A percentile compares a stretch with the other conserved stretches of the same genome.
Evolutionary conservation across 2,888 invertebrate species (phyloP).

Genomic region (Epiblema foenella): DNA sequence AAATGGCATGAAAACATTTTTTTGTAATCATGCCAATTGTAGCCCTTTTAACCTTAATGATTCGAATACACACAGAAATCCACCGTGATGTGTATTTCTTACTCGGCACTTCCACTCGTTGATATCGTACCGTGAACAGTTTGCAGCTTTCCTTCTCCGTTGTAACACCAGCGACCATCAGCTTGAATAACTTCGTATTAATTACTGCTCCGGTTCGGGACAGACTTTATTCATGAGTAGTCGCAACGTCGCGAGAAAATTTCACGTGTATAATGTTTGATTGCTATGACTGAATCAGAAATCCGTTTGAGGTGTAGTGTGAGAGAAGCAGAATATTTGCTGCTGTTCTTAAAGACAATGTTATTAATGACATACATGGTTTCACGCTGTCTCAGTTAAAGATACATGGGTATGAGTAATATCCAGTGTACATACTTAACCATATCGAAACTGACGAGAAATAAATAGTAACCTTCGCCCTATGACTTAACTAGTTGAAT

Average conservation of each 20-base stretch:
- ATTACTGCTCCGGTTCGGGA: constrained; percentile 66
- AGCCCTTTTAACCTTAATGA: background rate
- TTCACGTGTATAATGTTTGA: constrained; percentile 5
- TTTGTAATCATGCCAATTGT: too few species aligned
- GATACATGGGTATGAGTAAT: constrained; percentile 5
- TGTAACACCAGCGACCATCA: constrained; percentile 61
- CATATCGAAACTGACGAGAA: constrained; percentile 22
- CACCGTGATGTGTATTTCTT: constrained; percentile 21
- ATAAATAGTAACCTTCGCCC: constrained; percentile 43
- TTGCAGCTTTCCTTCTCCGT: constrained; percentile 63
- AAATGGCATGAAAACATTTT: too few species aligned
- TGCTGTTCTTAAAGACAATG: background rate
- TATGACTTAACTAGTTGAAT: constrained; percentile 41
- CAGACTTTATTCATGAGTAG: constrained; percentile 65
- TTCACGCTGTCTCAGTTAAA: background rate
- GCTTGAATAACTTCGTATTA: constrained; percentile 68
- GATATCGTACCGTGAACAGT: constrained; percentile 60
- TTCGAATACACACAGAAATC: background rate
- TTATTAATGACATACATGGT: constrained; percentile 5
- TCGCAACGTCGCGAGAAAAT: constrained; percentile 46
- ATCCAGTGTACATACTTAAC: constrained; percentile 9
- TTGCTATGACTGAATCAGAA: constrained; percentile 4
- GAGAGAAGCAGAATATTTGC: background rate
- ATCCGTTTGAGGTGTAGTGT: background rate
- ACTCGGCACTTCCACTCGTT: constrained; percentile 55